Evolutionary conservation across 2,797 vertebrate species (phyloP), one percentile per base, ranked within the genome.

Genomic region (Natrix natrix): DNA sequence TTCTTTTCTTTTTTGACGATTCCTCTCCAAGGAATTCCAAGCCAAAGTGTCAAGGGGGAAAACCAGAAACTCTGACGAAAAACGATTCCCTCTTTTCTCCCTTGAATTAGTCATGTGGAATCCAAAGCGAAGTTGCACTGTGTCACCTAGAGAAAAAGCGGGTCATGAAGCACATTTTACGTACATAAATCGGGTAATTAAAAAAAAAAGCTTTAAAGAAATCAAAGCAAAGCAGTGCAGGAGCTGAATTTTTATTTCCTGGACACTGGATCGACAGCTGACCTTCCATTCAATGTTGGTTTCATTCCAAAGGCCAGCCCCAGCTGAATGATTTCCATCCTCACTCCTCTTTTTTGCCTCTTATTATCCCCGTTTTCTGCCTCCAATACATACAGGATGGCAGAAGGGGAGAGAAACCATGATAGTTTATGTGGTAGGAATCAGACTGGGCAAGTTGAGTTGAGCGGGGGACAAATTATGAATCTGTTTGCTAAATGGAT

Each of bases 161-260:
- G 97, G 96, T 97, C 97, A 96, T 97, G 97, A 98, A 98, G 98
- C 98, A 98, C 98, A 98, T 96, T 97, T 96, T 97, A 97, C 95
- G 97, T 94, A 96, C 94, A 96, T 95, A 97, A 97, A 97, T 97
- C 97, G 97, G 98, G 97, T 97, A 98, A 97, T 97, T 95, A 8
- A 17, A 66, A 87, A 83, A 55, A 91, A 93, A 74, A 94, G 83
- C 90, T 96, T 90, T 0, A 14, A 86, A 89, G 95, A 94, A 95
- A 95, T 92, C 57, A 93, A 93, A 96, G 95, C 95, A 96, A 96
- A 96, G 94, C 95, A 91, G 87, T 63, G 43, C 91, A 94, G 94
- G 93, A 96, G 91, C 90, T 92, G 95, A 74, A 11, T 55, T 92
- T 92, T 61, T 93, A 92, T 94, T 92, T 93, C 61, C 92, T 0